Evolutionary conservation across 1,140 invertebrate species (phyloP).

Genomic region (Monomorium pharaonis): DNA sequence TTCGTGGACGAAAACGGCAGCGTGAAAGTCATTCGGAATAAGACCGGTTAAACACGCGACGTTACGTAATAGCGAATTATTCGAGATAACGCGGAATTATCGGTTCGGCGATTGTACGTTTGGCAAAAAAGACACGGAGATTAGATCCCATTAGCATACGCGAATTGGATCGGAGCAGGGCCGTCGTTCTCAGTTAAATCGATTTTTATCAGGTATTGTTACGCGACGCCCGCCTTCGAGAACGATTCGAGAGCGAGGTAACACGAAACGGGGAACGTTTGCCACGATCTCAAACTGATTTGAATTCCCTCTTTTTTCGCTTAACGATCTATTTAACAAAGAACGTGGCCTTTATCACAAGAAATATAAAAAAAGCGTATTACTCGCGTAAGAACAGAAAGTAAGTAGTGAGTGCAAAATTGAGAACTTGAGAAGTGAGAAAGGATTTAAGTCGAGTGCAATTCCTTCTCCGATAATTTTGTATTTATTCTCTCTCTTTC

Average conservation of each 20-base stretch:
- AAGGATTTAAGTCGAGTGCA: background rate
- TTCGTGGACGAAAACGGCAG: background rate
- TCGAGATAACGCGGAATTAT: constrained; percentile 66
- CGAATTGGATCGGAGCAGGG: constrained; percentile 46
- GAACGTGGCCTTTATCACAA: constrained; percentile 14
- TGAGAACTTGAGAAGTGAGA: background rate
- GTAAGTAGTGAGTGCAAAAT: constrained; percentile 4
- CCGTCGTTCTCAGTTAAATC: constrained; percentile 55
- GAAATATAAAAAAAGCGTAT: constrained; percentile 5
- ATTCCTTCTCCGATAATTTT: background rate
- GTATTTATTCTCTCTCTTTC: background rate
- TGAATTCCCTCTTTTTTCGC: constrained; percentile 44
- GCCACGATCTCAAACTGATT: constrained; percentile 44
- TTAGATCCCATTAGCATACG: constrained; percentile 27
- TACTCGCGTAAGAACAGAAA: constrained; percentile 5
- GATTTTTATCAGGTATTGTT: constrained; percentile 63
- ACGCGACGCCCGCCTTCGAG: constrained; percentile 36
- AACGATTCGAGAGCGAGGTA: constrained; percentile 33
- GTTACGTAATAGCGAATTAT: constrained; percentile 64
- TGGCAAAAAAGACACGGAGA: constrained; percentile 8
- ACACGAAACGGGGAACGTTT: constrained; percentile 6
- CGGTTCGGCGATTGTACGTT: constrained; percentile 53
- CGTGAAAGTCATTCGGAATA: constrained; percentile 23
- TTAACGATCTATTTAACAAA: constrained; percentile 48
- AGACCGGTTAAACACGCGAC: constrained; percentile 60